Conservation (phyloP, 1,140 invertebrate species). For the Drosophila nigromelanica region DNA sequence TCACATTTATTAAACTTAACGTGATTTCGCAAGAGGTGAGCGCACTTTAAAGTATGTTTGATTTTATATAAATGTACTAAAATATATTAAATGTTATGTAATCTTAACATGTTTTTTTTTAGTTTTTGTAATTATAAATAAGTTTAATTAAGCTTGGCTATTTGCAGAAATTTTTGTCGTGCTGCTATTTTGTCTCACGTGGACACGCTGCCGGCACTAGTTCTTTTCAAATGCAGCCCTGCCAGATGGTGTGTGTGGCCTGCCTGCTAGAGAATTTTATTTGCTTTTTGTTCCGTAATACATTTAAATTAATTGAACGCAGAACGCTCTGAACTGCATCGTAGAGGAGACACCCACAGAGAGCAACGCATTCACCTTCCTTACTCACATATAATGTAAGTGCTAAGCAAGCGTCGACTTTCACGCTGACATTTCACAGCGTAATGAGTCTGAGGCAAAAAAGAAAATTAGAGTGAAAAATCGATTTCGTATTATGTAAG, state of each 20-base stretch:
- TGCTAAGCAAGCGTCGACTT: slow-evolving; percentile 30
- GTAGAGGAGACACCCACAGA: slow-evolving; percentile 30
- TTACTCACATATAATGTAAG: slow-evolving; percentile 40
- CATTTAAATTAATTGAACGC: slow-evolving; percentile 27
- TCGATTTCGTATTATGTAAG: slow-evolving; percentile 73
- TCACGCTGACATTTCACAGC: slow-evolving; percentile 33
- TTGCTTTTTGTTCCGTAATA: slow-evolving; percentile 44
- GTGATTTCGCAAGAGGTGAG: too few relatives aligned
- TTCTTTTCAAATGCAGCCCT: slow-evolving; percentile 36
- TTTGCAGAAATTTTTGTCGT: background rate
- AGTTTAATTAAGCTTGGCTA: too few relatives aligned
- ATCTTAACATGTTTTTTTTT: too few relatives aligned
- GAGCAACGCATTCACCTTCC: slow-evolving; percentile 14
- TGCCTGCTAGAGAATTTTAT: slow-evolving; percentile 33
- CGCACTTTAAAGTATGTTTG: too few relatives aligned
- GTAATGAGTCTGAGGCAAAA: slow-evolving; percentile 4
- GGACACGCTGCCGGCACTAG: slow-evolving; percentile 11
- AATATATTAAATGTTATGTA: too few relatives aligned
- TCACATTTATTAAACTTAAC: too few relatives aligned
- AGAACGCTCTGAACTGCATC: slow-evolving; percentile 42
- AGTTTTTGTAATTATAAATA: too few relatives aligned
- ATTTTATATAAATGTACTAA: too few relatives aligned
- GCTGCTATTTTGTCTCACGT: background rate
- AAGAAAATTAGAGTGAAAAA: slow-evolving; percentile 54
- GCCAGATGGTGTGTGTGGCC: slow-evolving; percentile 29